Evolutionary conservation across 2,797 vertebrate genomes (phyloP).

Genomic region (Oryzias sinensis): DNA sequence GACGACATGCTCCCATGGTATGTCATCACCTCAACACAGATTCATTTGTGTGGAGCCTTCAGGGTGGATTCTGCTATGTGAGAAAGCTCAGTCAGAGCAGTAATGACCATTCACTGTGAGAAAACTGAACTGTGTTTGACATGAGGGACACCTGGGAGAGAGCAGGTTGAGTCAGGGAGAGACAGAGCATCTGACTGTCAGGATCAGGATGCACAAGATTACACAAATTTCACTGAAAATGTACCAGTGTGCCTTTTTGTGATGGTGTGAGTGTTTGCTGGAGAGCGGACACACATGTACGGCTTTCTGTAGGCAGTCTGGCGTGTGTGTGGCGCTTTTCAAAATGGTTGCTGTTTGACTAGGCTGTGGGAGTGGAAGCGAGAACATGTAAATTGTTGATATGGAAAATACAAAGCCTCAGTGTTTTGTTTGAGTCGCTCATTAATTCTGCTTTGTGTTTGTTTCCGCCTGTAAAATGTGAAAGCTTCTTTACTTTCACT

Average conservation of each 20-base stretch:
- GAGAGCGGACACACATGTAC: constrained; percentile 35
- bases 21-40: constrained; percentile 8
- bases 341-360: constrained; percentile 65
- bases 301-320: constrained; percentile 61
- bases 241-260: constrained; percentile 29
- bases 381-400: constrained; percentile 68
- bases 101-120: constrained; percentile 26
- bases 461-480: constrained; percentile 8
- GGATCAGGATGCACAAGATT: constrained; percentile 7
- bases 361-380: constrained; percentile 59
- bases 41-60: constrained; percentile 11
- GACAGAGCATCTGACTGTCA: background rate
- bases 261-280: constrained; percentile 47
- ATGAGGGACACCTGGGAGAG: constrained; percentile 4
- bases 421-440: constrained; percentile 42
- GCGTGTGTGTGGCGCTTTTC: constrained; percentile 53
- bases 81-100: constrained; percentile 22
- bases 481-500: background rate
- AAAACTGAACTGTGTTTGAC: constrained; percentile 24
- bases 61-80: constrained; percentile 18
- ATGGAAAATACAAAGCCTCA: constrained; percentile 54
- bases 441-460: constrained; percentile 37
- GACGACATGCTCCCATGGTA: constrained; percentile 7
- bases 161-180: background rate
- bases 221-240: constrained; percentile 9